phyloP scores from a whole-genome alignment of 2,113 vertebrate genomes.

The Loxodonta africana region DNA sequence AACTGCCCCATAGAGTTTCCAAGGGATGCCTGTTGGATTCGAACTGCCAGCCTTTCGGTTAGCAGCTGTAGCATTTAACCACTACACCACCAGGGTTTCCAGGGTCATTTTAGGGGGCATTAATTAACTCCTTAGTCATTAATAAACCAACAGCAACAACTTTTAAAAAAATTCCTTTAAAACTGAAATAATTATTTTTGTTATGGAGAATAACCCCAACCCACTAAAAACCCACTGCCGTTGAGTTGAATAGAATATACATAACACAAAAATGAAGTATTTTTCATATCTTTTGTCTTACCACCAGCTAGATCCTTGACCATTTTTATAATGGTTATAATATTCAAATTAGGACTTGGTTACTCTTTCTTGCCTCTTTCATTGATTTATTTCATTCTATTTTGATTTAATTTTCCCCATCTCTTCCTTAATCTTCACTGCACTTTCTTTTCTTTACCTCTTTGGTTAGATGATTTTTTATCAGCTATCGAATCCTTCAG shows the following conservation, averaged over 20 bases:
- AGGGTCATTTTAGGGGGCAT: neutral
- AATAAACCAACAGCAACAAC: neutral
- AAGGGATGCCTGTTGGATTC: too few species aligned
- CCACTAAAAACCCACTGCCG: too few species aligned
- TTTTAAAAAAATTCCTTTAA: neutral
- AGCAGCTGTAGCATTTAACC: too few species aligned
- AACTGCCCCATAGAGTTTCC: too few species aligned
- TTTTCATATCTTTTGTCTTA: neutral
- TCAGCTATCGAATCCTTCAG: constrained; percentile 17
- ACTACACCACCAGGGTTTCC: too few species aligned
- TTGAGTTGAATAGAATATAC: neutral
- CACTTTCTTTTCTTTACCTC: neutral
- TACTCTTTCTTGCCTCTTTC: constrained; percentile 7
- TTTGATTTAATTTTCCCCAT: constrained; percentile 4
- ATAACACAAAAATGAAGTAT: constrained; percentile 14
- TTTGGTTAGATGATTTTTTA: constrained; percentile 19
- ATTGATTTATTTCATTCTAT: constrained; percentile 43
- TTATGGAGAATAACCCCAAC: neutral
- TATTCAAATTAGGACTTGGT: constrained; percentile 1
- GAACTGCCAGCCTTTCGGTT: too few species aligned
- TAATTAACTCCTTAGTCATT: constrained; percentile 5
- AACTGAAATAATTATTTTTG: neutral
- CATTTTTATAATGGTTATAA: constrained; percentile 49
- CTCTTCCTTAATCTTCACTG: constrained; percentile 21
- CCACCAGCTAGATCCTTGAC: neutral